Evolutionary conservation across 2,113 vertebrate genomes (phyloP).

Genomic region (Onychorhynchus coronatus): DNA sequence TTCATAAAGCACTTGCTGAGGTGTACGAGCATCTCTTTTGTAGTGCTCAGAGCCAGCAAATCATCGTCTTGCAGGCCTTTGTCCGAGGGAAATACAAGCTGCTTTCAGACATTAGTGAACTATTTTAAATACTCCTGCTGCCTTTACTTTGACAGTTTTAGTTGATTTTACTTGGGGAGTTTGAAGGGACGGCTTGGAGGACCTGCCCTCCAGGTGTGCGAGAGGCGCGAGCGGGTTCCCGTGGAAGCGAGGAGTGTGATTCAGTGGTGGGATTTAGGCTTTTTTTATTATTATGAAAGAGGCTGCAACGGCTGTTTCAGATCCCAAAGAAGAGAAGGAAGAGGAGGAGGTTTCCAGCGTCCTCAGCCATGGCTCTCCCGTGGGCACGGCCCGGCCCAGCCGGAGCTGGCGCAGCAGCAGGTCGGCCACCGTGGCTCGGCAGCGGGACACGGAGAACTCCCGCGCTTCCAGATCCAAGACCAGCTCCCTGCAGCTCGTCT

Average conservation of each 20-base stretch:
- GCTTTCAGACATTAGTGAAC: not conserved
- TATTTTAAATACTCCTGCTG: not conserved
- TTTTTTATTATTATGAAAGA: not conserved
- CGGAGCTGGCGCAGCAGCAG: conserved; percentile 76
- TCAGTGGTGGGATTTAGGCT: not conserved
- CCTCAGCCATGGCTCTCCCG: conserved; percentile 35
- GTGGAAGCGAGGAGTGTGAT: not conserved
- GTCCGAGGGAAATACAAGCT: not conserved
- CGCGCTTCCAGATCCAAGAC: conserved; percentile 74
- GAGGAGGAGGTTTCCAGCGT: conserved; percentile 58
- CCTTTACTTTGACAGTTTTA: not conserved
- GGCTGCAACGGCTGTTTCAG: conserved; percentile 36
- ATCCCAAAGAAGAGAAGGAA: conserved; percentile 79
- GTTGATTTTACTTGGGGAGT: not conserved
- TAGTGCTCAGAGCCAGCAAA: not conserved
- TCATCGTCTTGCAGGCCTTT: not conserved
- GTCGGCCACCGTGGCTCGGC: conserved; percentile 52
- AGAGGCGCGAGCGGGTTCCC: not conserved
- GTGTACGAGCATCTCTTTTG: not conserved
- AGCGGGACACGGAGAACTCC: conserved; percentile 66
- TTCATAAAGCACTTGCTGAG: not conserved
- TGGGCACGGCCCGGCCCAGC: conserved; percentile 35
- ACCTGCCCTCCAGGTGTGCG: not conserved
- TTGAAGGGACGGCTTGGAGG: not conserved
- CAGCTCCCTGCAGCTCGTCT: conserved; percentile 76